Conservation (phyloP, 2,113 vertebrate species). For the Sander lucioperca region DNA sequence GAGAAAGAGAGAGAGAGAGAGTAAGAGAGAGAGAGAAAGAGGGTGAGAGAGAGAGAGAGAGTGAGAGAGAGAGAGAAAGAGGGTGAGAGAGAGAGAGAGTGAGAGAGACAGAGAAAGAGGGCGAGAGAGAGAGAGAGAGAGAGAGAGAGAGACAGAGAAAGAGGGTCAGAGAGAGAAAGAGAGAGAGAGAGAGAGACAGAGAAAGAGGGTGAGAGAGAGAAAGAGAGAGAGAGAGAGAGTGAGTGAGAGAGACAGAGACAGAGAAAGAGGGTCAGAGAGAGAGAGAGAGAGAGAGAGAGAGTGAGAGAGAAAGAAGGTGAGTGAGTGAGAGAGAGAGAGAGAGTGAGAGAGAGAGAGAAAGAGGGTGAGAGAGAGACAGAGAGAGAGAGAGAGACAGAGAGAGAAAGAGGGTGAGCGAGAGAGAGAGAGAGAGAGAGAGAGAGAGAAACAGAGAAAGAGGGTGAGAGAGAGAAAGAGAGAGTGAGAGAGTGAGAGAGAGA, state of each 20-base stretch:
- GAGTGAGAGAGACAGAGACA: conserved; percentile 86
- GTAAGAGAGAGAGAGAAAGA: too few relatives aligned
- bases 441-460: too few relatives aligned
- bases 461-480: conserved; percentile 2
- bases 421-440: too few relatives aligned
- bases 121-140: conserved; percentile 61
- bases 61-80: too few relatives aligned
- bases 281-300: conserved; percentile 84
- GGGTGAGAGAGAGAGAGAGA: too few relatives aligned
- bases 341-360: too few relatives aligned
- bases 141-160: conserved; percentile 89
- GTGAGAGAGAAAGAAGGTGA: too few relatives aligned
- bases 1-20: not conserved
- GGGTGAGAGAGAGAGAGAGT: conserved; percentile 6
- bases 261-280: conserved; percentile 57
- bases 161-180: conserved; percentile 45
- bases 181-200: conserved; percentile 89
- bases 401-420: conserved; percentile 87
- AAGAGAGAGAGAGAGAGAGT: conserved; percentile 81
- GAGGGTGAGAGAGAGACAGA: too few relatives aligned
- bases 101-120: conserved; percentile 87
- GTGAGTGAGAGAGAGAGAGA: too few relatives aligned
- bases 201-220: conserved; percentile 38
- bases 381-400: conserved; percentile 47
- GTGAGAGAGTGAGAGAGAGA: conserved; percentile 63